These are phyloP conservation scores for Oncorhynchus tshawytscha DNA, from an alignment of 2,113 vertebrate species.

Conservation along the genomic window DNA sequence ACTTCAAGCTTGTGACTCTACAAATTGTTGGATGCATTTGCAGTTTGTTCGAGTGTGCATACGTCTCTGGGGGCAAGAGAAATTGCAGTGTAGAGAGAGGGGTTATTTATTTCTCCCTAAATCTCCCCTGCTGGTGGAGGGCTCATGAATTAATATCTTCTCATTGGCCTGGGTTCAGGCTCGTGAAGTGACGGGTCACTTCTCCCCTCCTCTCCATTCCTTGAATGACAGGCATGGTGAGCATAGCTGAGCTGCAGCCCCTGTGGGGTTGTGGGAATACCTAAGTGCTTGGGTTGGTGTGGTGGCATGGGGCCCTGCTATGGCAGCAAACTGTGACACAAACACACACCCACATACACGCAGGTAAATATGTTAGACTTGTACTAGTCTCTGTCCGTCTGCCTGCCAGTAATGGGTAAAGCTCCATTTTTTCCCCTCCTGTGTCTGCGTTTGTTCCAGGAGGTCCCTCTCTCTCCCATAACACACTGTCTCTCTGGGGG, in stretches of 20 bases:
- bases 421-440: conserved; percentile 25
- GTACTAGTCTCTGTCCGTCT: neutral
- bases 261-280: conserved; percentile 41
- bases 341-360: neutral
- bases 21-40: no score
- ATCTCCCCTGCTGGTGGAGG: neutral
- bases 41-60: neutral
- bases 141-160: conserved; percentile 49
- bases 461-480: conserved; percentile 23
- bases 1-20: no score
- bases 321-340: no score
- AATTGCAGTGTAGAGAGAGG: neutral
- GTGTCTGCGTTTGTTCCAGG: neutral
- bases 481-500: conserved; percentile 5
- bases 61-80: neutral
- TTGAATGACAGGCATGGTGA: conserved; percentile 58
- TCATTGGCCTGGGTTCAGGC: conserved; percentile 26
- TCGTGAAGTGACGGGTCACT: neutral
- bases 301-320: neutral
- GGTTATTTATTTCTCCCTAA: conserved; percentile 10
- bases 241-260: conserved; percentile 50
- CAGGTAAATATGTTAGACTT: conserved; percentile 1
- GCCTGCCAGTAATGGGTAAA: conserved; percentile 34
- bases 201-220: conserved; percentile 52
- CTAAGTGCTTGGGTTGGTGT: conserved; percentile 9